Conservation (phyloP, 2,113 vertebrate species). For the Pavo muticus region DNA sequence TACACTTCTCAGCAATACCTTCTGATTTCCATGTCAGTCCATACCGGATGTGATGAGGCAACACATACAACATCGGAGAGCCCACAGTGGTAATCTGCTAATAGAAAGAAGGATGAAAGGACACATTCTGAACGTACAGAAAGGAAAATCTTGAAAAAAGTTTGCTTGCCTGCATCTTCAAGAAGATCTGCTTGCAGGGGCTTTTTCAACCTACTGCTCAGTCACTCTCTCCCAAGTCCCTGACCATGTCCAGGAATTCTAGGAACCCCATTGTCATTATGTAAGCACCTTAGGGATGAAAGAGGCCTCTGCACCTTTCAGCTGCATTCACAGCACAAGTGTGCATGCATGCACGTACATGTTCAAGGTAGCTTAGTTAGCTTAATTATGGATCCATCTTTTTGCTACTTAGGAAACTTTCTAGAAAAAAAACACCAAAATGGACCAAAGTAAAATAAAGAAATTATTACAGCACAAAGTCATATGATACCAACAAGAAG, state of each 20-base stretch:
- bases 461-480: not conserved
- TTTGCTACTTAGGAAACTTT: not conserved
- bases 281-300: not conserved
- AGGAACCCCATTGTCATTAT: not conserved
- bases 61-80: not conserved
- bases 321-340: not conserved
- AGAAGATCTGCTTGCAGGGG: not conserved
- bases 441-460: not conserved
- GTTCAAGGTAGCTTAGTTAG: not conserved
- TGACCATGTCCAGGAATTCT: not conserved
- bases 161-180: not conserved
- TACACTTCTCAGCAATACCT: not conserved
- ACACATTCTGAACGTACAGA: not conserved
- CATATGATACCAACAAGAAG: not conserved
- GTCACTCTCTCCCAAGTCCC: not conserved
- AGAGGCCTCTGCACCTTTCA: not conserved
- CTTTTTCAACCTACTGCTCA: not conserved
- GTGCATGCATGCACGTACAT: accelerated
- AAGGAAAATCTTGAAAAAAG: not conserved
- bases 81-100: not conserved
- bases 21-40: not conserved
- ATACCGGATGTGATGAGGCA: not conserved
- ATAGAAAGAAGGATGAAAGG: not conserved
- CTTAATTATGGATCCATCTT: not conserved
- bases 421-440: not conserved